A percentile compares a stretch with the other conserved stretches of the same genome.
These are phyloP conservation scores for Octomys mimax DNA, from an alignment of 2,797 vertebrate species.

Conservation along the genomic window DNA sequence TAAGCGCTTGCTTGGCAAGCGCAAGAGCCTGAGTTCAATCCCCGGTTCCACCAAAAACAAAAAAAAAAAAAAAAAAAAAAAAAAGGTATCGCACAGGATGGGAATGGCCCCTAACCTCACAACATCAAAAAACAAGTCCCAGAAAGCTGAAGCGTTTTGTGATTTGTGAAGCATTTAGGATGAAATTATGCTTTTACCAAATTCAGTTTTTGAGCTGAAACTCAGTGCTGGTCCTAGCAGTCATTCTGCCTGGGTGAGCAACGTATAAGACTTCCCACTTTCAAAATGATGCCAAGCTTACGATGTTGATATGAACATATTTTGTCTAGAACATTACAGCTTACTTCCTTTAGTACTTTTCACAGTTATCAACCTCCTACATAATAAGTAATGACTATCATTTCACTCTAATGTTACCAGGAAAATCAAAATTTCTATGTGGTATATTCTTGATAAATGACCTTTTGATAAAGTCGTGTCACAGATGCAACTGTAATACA, in stretches of 20 bases:
- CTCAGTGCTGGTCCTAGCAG: neutral
- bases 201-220: constrained; percentile 23
- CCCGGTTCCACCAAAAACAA: too few species aligned
- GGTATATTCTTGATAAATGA: neutral
- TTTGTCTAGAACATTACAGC: constrained; percentile 2
- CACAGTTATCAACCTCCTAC: neutral
- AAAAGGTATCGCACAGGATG: neutral
- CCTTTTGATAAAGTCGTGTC: neutral
- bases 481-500: neutral
- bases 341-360: constrained; percentile 7
- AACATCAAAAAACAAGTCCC: neutral
- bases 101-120: neutral
- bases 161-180: neutral
- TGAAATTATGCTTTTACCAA: neutral
- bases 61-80: too few species aligned
- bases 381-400: neutral
- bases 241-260: neutral
- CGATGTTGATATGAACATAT: neutral
- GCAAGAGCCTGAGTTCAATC: too few species aligned
- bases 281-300: constrained; percentile 36
- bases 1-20: too few species aligned
- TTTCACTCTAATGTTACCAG: neutral
- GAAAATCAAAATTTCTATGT: neutral
- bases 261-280: constrained; percentile 33
- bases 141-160: neutral